Conservation (phyloP, 1,140 invertebrate species). For the Zaprionus capensis region DNA sequence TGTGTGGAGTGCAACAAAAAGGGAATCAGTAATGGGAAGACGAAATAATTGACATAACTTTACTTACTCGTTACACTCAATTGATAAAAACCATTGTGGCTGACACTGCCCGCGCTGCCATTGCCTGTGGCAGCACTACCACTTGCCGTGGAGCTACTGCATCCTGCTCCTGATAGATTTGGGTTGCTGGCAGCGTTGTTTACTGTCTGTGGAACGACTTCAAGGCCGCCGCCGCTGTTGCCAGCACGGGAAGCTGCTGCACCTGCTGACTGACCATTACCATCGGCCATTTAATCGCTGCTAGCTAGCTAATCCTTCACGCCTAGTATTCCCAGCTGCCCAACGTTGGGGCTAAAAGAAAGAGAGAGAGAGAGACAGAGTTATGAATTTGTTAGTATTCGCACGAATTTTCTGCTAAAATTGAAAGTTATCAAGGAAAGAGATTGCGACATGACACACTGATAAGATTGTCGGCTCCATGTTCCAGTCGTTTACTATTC, state of each 20-base stretch:
- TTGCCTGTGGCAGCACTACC: constrained; percentile 23
- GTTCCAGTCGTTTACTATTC: not conserved
- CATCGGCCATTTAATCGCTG: constrained; percentile 80
- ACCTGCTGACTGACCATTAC: constrained; percentile 78
- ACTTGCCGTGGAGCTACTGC: constrained; percentile 21
- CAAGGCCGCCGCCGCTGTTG: constrained; percentile 51
- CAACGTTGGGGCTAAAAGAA: constrained; percentile 10
- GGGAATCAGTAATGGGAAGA: not conserved
- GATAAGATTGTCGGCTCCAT: not conserved
- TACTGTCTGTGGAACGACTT: constrained; percentile 52
- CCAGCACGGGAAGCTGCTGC: constrained; percentile 70
- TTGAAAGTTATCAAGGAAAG: constrained; percentile 5
- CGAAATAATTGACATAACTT: not conserved
- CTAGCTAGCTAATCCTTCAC: constrained; percentile 34
- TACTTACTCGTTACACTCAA: constrained; percentile 83
- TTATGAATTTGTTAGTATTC: not conserved
- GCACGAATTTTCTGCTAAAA: not conserved
- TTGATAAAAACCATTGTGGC: constrained; percentile 81
- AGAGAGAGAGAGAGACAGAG: not conserved
- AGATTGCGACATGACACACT: not conserved
- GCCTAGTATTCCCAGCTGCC: constrained; percentile 17
- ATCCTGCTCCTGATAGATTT: constrained; percentile 24
- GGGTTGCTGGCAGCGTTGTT: constrained; percentile 36
- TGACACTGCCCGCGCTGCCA: constrained; percentile 26
- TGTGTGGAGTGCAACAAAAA: constrained; percentile 84